Evolutionary conservation across 2,113 vertebrate genomes (phyloP), one percentile per base, ranked within the genome.

Genomic region (Mellivora capensis): DNA sequence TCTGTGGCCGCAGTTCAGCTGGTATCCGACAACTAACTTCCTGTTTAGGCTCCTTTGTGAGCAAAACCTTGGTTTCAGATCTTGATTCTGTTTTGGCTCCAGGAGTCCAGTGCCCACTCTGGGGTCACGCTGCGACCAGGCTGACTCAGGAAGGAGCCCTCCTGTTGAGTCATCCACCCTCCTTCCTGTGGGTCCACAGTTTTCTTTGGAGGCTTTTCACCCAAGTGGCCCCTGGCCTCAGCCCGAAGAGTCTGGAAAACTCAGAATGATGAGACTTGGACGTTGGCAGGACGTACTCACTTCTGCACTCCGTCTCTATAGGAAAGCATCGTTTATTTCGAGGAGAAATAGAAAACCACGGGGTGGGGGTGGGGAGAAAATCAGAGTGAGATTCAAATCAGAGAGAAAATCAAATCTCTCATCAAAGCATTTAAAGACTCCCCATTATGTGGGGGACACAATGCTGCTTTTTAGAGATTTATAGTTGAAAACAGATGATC

Each of bases 161-260:
- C 96, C 96, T 67, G 7, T 42, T 93, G 96, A 97, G 86, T 97
- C 98, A 97, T n/a, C 82, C 76, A 2, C 77, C 49, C 97, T 20
- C 17, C 87, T 97, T 97, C 96, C 94, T 80, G 47, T 95, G 61
- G 61, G 44, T 5, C 67, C 39, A 2, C 8, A 71, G 81, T 91
- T 94, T 67, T 69, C 77, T 83, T 67, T 71, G 83, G 97, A 85
- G 29, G 7, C 20, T 34, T 82, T 71, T 34, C 87, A 47, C 57
- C 88, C 52, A 12, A 25, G 87, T 37, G 85, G 64, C 29, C 49
- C 85, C 88, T 52, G 87, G 49, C 20, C 61, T 69, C 25, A 37
- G 62, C 74, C 86, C 7, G 4, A 1, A 54, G 79, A 23, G 17
- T 34, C 81, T 54, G 47, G 69, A 44, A 31, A 42, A 27, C 34